Evolutionary conservation across 2,888 invertebrate species (phyloP).

Genomic region (Diadegma fenestrale): DNA sequence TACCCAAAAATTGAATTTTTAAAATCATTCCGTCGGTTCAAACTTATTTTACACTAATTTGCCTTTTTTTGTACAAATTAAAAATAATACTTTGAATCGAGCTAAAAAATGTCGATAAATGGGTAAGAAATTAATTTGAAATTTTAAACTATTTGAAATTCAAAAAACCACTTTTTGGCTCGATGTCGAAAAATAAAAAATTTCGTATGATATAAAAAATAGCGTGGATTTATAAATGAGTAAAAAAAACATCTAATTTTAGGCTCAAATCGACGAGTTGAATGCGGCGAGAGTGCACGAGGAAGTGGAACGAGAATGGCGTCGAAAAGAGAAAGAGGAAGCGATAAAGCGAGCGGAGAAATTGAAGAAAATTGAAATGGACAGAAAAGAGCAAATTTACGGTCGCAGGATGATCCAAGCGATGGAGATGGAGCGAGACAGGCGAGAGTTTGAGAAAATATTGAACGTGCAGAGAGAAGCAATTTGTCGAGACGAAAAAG

Average conservation of each 20-base stretch:
- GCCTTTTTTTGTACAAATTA: too few species aligned
- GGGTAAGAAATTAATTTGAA: too few species aligned
- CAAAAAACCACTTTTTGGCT: not conserved
- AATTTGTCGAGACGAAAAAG: slow-evolving; percentile 86
- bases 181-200: not conserved
- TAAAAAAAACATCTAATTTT: not conserved
- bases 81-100: too few species aligned
- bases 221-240: not conserved
- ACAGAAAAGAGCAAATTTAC: slow-evolving; percentile 87
- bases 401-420: slow-evolving; percentile 88
- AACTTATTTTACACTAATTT: not conserved
- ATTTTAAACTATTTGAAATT: too few species aligned
- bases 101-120: too few species aligned
- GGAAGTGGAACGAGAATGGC: slow-evolving; percentile 90
- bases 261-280: slow-evolving; percentile 86
- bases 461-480: slow-evolving; percentile 87
- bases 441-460: slow-evolving; percentile 87
- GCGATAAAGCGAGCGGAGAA: slow-evolving; percentile 87
- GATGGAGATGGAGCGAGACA: slow-evolving; percentile 89
- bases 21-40: not conserved
- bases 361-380: slow-evolving; percentile 85
- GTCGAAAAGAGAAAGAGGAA: slow-evolving; percentile 88
- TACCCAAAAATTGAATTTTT: not conserved
- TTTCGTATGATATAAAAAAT: not conserved
- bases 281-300: slow-evolving; percentile 86